Base-by-base conservation (phyloP, 1,140 invertebrate species). In the Aphaenogaster floridana region DNA sequence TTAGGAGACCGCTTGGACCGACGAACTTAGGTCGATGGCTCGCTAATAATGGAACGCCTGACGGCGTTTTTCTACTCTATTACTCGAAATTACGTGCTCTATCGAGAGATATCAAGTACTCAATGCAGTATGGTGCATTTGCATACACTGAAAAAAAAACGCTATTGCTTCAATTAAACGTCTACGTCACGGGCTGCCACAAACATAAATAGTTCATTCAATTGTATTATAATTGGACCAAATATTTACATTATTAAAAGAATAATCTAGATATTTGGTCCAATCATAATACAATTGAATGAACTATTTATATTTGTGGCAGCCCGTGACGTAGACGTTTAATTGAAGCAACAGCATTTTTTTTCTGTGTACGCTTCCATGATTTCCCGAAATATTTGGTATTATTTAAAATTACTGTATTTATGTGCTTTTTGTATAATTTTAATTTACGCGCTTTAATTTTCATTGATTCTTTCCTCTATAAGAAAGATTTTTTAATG, bases 1-100 rank as follows among this genome's bases (percentile, higher is more conserved):
- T 81, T 81, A 59, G n/a, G 64, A 57, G 39, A n/a, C n/a, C 48
- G 13, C 45, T 42, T 15, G 36, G n/a, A 42, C 64, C 28, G 50
- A 64, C 17, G 6, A 66, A 66, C 17, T 79, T 78, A 36, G 9
- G 39, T 15, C 39, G 17, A 61, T 11, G 34, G 6, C 1, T 76
- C 11, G 54, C 6, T 15, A 39, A 48, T 36, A 72, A 52, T n/a
- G 28, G 34, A 42, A 74, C 17, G 15, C 34, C 42, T 11, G 42
- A 74, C 34, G 42, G 28, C 28, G 28, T 28, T 28, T 0, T 50
- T 21, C 21, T 6, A 63, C n/a, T 34, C 8, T 34, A 34, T 11
- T 17, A 45, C 28, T 79, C 28, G 9, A 66, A 66, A 48, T n/a
- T 64, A 66, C 17, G 6, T 63, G 34, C 6, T 42, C 34, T 11